Percentiles rank a stretch among this genome's conserved stretches.
Conservation (phyloP, 2,888 invertebrate genomes). For the Sinohyriopsis cumingii region DNA sequence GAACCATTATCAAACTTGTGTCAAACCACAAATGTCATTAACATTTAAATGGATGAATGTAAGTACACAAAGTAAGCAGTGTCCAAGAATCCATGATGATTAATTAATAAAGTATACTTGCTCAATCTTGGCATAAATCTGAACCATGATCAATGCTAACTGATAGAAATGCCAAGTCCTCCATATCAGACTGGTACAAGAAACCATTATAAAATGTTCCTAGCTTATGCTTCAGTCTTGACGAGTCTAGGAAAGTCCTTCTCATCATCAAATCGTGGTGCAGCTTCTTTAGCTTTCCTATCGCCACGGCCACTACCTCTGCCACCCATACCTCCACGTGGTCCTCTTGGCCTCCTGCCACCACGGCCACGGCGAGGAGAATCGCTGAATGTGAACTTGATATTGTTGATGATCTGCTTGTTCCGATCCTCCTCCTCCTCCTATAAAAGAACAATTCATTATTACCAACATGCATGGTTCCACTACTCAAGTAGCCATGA, state of each 20-base stretch:
- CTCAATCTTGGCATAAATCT: too few species aligned
- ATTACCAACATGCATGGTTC: neutral
- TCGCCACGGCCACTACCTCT: constrained; percentile 58
- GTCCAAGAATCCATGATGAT: too few species aligned
- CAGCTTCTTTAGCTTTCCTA: constrained; percentile 64
- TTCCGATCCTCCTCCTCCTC: constrained; percentile 58
- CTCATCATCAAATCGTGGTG: constrained; percentile 94
- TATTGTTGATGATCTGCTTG: constrained; percentile 63
- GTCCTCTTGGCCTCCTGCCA: constrained; percentile 62
- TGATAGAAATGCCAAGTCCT: too few species aligned
- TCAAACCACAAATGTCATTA: too few species aligned
- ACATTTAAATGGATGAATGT: too few species aligned
- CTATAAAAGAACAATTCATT: constrained; percentile 9
- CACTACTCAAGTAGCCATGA: too few species aligned
- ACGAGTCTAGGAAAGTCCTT: constrained; percentile 95
- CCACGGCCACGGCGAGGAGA: constrained; percentile 61
- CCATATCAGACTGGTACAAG: too few species aligned
- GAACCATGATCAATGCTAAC: too few species aligned
- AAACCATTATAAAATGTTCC: neutral
- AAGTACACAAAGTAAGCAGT: too few species aligned
- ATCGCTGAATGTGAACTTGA: constrained; percentile 71
- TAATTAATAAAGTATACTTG: too few species aligned
- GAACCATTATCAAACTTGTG: too few species aligned
- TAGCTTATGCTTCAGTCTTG: constrained; percentile 54
- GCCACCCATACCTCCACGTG: constrained; percentile 57